Conservation (phyloP, 2,797 vertebrate species). For the Acridotheres tristis region DNA sequence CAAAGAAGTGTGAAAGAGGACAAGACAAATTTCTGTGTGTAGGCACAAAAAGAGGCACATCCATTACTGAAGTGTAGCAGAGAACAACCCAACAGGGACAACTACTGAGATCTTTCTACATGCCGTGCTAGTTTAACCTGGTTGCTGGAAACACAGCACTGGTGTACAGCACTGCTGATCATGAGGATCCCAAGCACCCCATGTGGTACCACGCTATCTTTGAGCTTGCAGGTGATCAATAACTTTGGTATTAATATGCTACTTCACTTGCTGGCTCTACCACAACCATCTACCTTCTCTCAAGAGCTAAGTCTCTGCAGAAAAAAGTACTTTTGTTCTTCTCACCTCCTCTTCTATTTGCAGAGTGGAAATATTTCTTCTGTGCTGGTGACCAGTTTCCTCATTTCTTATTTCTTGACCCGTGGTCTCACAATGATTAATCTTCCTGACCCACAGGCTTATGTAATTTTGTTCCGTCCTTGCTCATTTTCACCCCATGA, state of each 20-base stretch:
- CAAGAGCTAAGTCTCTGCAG: not conserved
- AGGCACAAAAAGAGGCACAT: not conserved
- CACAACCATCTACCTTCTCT: not conserved
- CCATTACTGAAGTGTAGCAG: not conserved
- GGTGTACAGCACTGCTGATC: not conserved
- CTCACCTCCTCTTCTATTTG: not conserved
- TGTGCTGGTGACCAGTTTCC: not conserved
- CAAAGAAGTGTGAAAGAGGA: not conserved
- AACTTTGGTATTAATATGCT: not conserved
- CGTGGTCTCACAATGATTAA: not conserved
- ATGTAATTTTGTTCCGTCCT: not conserved
- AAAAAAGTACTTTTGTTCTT: not conserved
- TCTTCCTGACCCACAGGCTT: not conserved
- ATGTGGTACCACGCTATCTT: accelerated
- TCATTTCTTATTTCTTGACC: not conserved
- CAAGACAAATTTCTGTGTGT: not conserved
- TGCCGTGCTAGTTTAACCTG: not conserved
- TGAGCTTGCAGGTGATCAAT: not conserved
- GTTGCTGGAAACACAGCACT: not conserved
- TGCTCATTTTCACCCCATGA: not conserved
- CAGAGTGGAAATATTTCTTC: not conserved
- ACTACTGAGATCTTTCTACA: not conserved
- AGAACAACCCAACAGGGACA: not conserved
- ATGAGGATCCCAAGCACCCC: not conserved
- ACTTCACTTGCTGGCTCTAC: not conserved